These are phyloP conservation scores for Molanna angustata DNA, from an alignment of 2,888 invertebrate genomes.

Conservation along the genomic window DNA sequence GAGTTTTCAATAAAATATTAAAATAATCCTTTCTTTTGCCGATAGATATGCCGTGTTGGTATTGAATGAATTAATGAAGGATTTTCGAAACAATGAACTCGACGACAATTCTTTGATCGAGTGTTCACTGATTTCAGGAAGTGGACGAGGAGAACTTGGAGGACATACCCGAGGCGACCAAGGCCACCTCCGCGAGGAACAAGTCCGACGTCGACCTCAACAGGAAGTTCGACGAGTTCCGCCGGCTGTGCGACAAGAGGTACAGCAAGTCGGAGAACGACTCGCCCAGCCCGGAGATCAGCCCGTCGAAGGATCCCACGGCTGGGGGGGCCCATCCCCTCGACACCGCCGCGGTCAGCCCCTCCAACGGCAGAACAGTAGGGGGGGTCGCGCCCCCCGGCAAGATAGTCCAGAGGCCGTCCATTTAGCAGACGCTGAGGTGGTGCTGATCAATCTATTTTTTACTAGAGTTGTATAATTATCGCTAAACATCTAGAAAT, in stretches of 20 bases:
- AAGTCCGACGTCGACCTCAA: slow-evolving; percentile 53
- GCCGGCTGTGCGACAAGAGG: slow-evolving; percentile 45
- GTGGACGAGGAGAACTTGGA: slow-evolving; percentile 65
- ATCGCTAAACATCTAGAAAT: too few species aligned
- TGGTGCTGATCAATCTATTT: too few species aligned
- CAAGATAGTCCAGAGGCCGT: slow-evolving; percentile 23
- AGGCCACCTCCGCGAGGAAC: slow-evolving; percentile 43
- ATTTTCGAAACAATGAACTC: too few species aligned
- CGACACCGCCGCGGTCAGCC: slow-evolving; percentile 10
- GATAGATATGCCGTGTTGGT: too few species aligned
- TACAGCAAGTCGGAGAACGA: slow-evolving; percentile 30
- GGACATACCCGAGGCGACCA: slow-evolving; percentile 37
- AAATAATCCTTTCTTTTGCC: too few species aligned
- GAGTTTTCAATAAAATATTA: background rate
- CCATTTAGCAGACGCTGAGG: slow-evolving; percentile 29
- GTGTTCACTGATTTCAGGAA: too few species aligned
- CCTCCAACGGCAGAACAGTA: slow-evolving; percentile 8
- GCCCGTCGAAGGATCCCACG: slow-evolving; percentile 28
- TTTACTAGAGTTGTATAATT: too few species aligned
- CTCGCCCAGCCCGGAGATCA: slow-evolving; percentile 26
- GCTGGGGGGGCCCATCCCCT: slow-evolving; percentile 21
- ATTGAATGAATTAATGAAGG: background rate
- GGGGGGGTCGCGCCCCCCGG: slow-evolving; percentile 20
- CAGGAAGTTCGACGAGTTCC: slow-evolving; percentile 57
- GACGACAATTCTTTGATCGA: too few species aligned